Evolutionary conservation across 2,113 vertebrate genomes (phyloP).

Genomic region (Ptilonorhynchus violaceus): DNA sequence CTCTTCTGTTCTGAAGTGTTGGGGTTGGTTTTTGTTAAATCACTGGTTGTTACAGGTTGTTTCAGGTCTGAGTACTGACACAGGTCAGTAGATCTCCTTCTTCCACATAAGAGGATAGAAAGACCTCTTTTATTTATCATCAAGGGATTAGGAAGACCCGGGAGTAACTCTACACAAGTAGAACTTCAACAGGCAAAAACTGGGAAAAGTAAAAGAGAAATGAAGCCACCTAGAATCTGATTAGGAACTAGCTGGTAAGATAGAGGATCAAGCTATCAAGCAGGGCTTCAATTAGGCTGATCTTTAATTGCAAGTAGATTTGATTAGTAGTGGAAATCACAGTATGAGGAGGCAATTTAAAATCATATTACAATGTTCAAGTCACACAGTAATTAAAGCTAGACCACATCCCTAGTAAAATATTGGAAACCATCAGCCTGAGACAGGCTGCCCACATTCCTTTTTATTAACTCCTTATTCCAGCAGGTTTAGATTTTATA

Average conservation of each 20-base stretch:
- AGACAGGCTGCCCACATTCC: not conserved
- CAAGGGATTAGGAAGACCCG: not conserved
- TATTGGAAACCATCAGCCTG: not conserved
- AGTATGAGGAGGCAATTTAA: not conserved
- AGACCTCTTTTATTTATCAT: not conserved
- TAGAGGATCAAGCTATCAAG: not conserved
- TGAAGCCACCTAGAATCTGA: not conserved
- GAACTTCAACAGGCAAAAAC: not conserved
- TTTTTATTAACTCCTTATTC: not conserved
- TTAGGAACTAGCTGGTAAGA: not conserved
- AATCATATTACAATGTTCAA: not conserved
- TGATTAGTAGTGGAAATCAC: constrained; percentile 13
- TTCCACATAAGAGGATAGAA: not conserved
- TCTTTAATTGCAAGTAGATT: not conserved
- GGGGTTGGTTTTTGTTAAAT: not conserved
- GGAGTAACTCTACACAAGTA: not conserved
- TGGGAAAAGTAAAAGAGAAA: not conserved
- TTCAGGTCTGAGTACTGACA: not conserved
- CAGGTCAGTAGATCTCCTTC: not conserved
- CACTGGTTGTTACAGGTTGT: not conserved
- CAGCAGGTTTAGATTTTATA: not conserved
- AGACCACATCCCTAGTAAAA: not conserved
- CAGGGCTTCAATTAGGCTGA: not conserved
- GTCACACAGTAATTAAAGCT: not conserved
- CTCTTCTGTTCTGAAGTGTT: too few species aligned